These are phyloP conservation scores for Chionis minor DNA, from an alignment of 2,113 vertebrate species.

Conservation along the genomic window DNA sequence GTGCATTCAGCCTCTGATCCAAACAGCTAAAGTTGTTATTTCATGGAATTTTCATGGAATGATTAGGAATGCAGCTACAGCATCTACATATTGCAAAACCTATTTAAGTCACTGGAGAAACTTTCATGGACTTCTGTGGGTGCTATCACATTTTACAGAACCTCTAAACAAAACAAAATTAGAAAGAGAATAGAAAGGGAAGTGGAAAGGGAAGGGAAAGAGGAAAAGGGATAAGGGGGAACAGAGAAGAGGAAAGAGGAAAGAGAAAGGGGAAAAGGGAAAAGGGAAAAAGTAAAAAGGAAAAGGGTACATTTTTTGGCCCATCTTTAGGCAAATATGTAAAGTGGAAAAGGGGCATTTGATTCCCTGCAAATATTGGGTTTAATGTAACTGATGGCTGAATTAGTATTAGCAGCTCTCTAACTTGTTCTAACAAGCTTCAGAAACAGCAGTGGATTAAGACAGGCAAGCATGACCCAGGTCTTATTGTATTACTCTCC, in stretches of 20 bases:
- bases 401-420: neutral
- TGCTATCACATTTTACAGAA: neutral
- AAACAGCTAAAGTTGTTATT: neutral
- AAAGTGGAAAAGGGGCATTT: neutral
- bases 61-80: neutral
- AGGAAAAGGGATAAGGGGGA: neutral
- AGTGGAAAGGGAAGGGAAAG: neutral
- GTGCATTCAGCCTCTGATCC: neutral
- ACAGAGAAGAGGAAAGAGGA: no score
- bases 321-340: neutral
- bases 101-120: neutral
- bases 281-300: neutral
- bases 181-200: neutral
- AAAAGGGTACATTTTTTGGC: neutral
- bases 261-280: neutral
- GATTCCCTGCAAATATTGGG: neutral
- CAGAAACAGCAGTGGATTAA: neutral
- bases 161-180: neutral
- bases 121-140: neutral
- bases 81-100: neutral
- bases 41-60: neutral
- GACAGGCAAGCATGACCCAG: neutral
- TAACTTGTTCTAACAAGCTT: neutral
- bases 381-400: neutral
- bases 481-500: neutral